Evolutionary conservation across 2,888 invertebrate genomes (phyloP), one percentile per base, ranked within the genome.

Genomic region (Nomada fucata): DNA sequence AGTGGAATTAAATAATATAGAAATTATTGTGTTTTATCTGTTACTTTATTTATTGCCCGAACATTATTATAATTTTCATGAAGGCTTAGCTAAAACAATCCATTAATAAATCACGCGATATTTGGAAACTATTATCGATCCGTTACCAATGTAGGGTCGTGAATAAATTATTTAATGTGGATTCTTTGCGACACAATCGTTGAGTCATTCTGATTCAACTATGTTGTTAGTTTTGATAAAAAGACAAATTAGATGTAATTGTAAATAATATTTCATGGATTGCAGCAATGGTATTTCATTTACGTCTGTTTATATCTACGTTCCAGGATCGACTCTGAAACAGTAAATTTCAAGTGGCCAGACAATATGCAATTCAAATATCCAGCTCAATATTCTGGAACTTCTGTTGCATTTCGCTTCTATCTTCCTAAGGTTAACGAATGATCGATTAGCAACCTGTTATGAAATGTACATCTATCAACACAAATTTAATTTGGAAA

Each of bases 381-480:
- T 70, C n/a, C 36, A 69, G 23, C 52, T 44, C 42, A 52, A 60
- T 60, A 42, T 60, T 65, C 47, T 50, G 59, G 64, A 29, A 55
- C 42, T 63, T 76, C 55, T 50, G 55, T 36, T 73, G 59, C 65
- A 60, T 73, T 79, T 61, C 57, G 10, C 18, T 64, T 60, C 69
- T 47, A 70, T 79, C 36, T 57, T 65, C 18, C 53, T 36, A 71
- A 75, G 75, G 65, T 68, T 76, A 76, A 79, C 64, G 80, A 82
- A 73, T 81, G 80, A 82, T 82, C 81, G 80, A 82, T 82, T 76
- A 81, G 68, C 81, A 80, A 82, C 82, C 82, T 82, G 82, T 80
- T 80, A 82, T 69, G 63, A 26, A 44, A 47, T 18, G 23, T 65
- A 47, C 18, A 20, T 36, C 13, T 53, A 3, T 29, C 1, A 20